Percentiles rank a stretch among this genome's conserved stretches.
phyloP scores from a whole-genome alignment of 1,140 invertebrate species.

The Microplitis mediator region DNA sequence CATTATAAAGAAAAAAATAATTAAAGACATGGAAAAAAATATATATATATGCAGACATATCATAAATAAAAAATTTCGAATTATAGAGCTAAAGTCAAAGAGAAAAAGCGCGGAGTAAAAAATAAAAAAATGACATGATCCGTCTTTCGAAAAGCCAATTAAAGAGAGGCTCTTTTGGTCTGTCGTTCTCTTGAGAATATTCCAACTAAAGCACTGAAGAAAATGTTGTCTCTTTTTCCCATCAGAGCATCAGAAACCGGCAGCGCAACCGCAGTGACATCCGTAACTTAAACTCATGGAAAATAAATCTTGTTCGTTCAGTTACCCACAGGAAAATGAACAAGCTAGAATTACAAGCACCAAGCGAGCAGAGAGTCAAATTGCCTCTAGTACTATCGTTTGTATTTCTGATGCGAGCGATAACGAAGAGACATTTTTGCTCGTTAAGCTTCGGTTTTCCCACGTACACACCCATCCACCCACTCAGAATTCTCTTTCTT shows the following conservation, averaged over 20 bases:
- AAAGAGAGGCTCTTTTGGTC: conserved; percentile 14
- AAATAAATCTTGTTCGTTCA: conserved; percentile 20
- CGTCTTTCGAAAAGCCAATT: conserved; percentile 24
- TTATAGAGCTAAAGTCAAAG: too few species aligned
- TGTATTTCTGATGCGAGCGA: conserved; percentile 11
- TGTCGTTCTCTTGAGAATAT: conserved; percentile 5
- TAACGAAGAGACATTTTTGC: conserved; percentile 38
- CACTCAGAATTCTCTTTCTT: not conserved
- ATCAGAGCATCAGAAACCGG: not conserved
- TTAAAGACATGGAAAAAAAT: too few species aligned
- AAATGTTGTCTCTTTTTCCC: not conserved
- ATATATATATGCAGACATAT: too few species aligned
- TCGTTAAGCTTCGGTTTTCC: conserved; percentile 37
- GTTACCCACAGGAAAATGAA: conserved; percentile 4
- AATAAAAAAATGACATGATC: not conserved
- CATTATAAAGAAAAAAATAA: too few species aligned
- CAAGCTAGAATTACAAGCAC: conserved; percentile 21
- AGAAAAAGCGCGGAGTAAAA: not conserved
- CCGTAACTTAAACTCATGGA: not conserved
- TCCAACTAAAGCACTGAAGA: not conserved
- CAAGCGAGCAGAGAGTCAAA: conserved; percentile 7
- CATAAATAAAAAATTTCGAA: not conserved
- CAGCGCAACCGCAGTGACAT: not conserved
- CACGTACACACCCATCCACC: not conserved
- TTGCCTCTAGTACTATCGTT: conserved; percentile 22